Evolutionary conservation across 2,113 vertebrate species (phyloP), one percentile per base, ranked within the genome.

Genomic region (Syngnathus floridae): DNA sequence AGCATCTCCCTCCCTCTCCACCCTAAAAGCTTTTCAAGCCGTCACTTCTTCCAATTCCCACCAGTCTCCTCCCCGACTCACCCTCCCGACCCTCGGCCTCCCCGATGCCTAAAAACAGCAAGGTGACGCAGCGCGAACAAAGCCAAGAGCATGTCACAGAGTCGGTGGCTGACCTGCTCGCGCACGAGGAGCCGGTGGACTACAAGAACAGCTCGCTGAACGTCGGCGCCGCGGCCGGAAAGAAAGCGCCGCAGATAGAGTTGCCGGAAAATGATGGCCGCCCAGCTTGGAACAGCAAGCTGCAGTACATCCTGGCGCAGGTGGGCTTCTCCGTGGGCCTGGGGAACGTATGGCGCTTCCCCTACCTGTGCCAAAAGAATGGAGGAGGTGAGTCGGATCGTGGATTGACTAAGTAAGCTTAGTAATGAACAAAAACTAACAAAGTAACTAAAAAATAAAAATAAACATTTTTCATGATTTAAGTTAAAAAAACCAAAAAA

Each of bases 331-430:
- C 95, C 0, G 96, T 98, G 78, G 97, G 97, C 41, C 90, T 99
- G 35, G 97, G 97, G 38, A 99, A 99, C 0, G 96, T 99, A 78
- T 99, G 97, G 97, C 92, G 96, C 64, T 99, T 99, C 87, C 97
- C 96, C 16, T 99, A 99, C 86, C 88, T 99, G 75, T 99, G 97
- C 87, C 97, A 99, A 87, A 99, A 99, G 89, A 99, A 99, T 0
- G 97, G 97, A 84, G 97, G 97, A 90, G 97, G 97, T 98, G 89
- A 93, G 92, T 75, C 4, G 37, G n/a, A 21, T 21, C 5, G 62
- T 73, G 59, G 60, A 54, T 8, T 70, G 69, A 51, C 26, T 31
- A 31, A 31, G 26, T 3, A 31, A 31, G 26, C 26, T 31, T 31
- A 31, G 26, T 31, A 31, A 31, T 31, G 26, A 31, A 3, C 26